Evolutionary conservation across 2,888 invertebrate species (phyloP), one percentile per base, ranked within the genome.

Genomic region (Phengaris arion): DNA sequence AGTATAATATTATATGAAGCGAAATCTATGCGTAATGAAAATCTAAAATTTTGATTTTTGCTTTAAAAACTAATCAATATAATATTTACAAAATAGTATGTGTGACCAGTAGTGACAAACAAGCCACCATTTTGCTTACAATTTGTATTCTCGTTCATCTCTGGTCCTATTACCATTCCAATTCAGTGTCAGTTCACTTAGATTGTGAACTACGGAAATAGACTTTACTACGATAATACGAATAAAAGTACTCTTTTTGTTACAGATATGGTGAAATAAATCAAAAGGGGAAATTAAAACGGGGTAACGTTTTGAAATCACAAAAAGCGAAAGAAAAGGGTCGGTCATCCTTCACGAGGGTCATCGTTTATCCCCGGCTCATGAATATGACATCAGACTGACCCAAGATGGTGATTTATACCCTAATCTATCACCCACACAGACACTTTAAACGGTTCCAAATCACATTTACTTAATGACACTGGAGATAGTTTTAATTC

Each of bases 301-400:
- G 83, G 82, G 78, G 78, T 82, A 81, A 79, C 73, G 68, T 79
- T 77, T 80, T 77, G 80, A 68, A 83, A 80, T 80, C 83, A 83
- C 84, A 84, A 85, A 87, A 86, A 81, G 81, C 81, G 81, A 85
- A 86, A 83, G 83, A 85, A 87, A 85, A 85, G 83, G 83, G 81
- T 74, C 75, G 70, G 75, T 73, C 79, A 75, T 78, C 78, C 77
- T 76, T 76, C 76, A 74, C 70, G 68, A 68, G 80, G 77, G 81
- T 81, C 82, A 83, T 84, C 80, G 79, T 76, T 81, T 79, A 79
- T 76, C 77, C 77, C 48, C 68, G 74, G 80, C 89, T 92, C 90
- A 92, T 92, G 91, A 92, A 92, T 92, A 91, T 89, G 90, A 89
- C 91, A 92, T 90, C 88, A 88, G 88, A 75, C 82, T 85, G 87